A percentile compares a stretch with the other conserved stretches of the same genome.
These are phyloP conservation scores for Myzus persicae DNA, from an alignment of 1,140 invertebrate genomes.

Conservation along the genomic window DNA sequence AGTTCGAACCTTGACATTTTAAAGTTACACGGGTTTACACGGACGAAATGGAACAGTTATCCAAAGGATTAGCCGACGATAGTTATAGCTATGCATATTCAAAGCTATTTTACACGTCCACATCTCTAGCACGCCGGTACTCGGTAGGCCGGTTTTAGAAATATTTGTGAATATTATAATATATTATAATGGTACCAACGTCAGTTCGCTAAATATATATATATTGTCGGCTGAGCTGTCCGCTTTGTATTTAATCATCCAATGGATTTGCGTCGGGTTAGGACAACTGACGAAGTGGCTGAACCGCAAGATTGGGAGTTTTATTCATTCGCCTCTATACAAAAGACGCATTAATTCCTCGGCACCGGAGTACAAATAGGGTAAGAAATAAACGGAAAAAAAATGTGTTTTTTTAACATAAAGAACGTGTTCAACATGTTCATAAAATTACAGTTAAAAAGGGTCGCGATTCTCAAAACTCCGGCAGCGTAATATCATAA, in stretches of 20 bases:
- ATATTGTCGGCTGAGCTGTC: not conserved
- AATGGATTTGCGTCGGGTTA: not conserved
- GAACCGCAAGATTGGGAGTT: slow-evolving; percentile 10
- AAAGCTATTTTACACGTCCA: not conserved
- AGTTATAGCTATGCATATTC: slow-evolving; percentile 25
- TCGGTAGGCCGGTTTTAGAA: slow-evolving; percentile 37
- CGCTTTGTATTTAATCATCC: slow-evolving; percentile 48
- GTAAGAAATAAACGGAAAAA: not conserved
- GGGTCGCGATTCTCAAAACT: slow-evolving; percentile 18
- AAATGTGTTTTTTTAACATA: not conserved
- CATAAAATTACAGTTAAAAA: slow-evolving; percentile 31
- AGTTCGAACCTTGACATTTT: slow-evolving; percentile 55
- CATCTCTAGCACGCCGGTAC: not conserved
- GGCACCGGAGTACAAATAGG: not conserved
- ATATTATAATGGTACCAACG: not conserved
- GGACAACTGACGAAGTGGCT: not conserved
- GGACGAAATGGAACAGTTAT: slow-evolving; percentile 43
- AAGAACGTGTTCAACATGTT: not conserved
- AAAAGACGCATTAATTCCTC: not conserved
- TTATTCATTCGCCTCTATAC: not conserved
- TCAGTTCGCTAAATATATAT: not conserved
- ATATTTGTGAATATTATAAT: slow-evolving; percentile 40
- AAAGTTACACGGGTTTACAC: slow-evolving; percentile 34
- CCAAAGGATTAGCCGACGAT: slow-evolving; percentile 53
- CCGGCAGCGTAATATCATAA: slow-evolving; percentile 3